These are phyloP conservation scores for Maccullochella peelii DNA, from an alignment of 2,113 vertebrate genomes.

Conservation along the genomic window DNA sequence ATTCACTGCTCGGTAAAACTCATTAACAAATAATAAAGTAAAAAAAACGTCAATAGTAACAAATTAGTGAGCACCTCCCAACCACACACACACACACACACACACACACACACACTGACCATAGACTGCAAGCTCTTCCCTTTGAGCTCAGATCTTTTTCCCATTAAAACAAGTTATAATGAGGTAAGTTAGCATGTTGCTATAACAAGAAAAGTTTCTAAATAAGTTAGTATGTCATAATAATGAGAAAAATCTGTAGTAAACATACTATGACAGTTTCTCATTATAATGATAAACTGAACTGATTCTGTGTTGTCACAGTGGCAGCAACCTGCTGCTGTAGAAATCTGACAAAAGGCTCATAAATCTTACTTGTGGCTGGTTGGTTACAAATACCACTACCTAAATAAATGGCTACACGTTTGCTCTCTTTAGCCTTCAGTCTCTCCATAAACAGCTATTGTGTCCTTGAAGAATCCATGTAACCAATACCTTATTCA, in stretches of 20 bases:
- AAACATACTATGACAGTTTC: neutral
- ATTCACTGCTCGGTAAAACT: constrained; percentile 14
- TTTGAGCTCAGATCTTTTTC: neutral
- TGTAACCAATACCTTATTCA: neutral
- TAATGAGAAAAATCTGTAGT: constrained; percentile 19
- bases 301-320: neutral
- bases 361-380: neutral
- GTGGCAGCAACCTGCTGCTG: neutral
- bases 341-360: neutral
- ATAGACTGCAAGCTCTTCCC: neutral
- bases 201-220: constrained; percentile 11
- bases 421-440: neutral
- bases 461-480: neutral
- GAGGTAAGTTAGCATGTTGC: constrained; percentile 11
- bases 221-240: neutral
- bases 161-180: constrained; percentile 6
- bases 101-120: neutral
- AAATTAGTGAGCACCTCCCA: neutral
- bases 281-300: constrained; percentile 1
- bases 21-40: constrained; percentile 27
- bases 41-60: neutral
- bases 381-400: neutral
- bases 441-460: neutral
- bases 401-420: neutral
- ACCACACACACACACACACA: neutral